Evolutionary conservation across 1,140 invertebrate species (phyloP).

Genomic region (Rhynchophorus ferrugineus): DNA sequence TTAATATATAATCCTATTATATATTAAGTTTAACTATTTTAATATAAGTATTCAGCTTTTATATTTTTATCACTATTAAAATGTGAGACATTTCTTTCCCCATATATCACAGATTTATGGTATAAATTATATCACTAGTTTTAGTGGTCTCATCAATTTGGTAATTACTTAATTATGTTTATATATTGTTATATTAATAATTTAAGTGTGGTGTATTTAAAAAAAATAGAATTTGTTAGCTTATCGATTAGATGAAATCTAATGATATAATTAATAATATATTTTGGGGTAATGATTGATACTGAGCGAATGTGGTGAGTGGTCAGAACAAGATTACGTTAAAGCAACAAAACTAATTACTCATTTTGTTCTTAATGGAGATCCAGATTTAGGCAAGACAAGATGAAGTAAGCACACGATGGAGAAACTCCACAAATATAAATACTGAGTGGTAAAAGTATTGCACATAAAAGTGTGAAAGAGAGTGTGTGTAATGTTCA

Average conservation of each 20-base stretch:
- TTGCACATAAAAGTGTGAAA: constrained; percentile 30
- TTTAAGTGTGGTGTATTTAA: not conserved
- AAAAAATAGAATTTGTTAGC: not conserved
- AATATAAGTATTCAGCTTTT: constrained; percentile 5
- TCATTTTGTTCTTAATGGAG: constrained; percentile 35
- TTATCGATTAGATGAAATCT: no score
- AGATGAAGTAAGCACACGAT: constrained; percentile 19
- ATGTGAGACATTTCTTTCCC: no score
- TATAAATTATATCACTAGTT: not conserved
- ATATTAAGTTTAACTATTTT: constrained; percentile 12
- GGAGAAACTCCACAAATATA: constrained; percentile 11
- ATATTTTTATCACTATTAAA: not conserved
- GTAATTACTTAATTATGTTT: no score
- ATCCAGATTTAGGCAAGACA: constrained; percentile 31
- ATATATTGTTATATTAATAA: constrained; percentile 3
- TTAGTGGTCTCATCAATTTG: no score
- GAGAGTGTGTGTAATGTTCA: constrained; percentile 42
- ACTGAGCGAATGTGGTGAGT: constrained; percentile 15
- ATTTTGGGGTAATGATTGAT: constrained; percentile 36
- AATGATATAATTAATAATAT: no score
- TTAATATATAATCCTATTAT: not conserved
- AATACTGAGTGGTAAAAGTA: constrained; percentile 19
- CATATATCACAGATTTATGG: not conserved
- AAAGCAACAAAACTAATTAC: constrained; percentile 33
- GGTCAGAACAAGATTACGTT: constrained; percentile 5